Percentiles rank a stretch among this genome's conserved stretches.
Conservation (phyloP, 2,797 vertebrate genomes). For the Anomalospiza imberbis region DNA sequence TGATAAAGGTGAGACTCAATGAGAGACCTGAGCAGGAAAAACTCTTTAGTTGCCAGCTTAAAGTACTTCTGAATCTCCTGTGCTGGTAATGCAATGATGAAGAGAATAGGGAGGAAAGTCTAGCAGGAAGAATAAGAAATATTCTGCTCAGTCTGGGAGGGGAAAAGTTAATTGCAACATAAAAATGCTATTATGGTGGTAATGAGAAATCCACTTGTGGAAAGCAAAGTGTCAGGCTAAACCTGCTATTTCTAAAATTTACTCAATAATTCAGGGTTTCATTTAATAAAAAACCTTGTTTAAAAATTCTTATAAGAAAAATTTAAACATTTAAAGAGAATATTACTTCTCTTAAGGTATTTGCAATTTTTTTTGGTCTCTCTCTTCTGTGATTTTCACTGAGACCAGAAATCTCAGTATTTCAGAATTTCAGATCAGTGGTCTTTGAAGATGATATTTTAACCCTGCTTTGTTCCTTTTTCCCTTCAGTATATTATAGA, state of each 20-base stretch:
- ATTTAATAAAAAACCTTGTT: neutral
- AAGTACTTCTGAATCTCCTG: neutral
- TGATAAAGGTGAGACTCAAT: conserved; percentile 28
- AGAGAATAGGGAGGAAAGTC: neutral
- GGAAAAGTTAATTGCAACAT: neutral
- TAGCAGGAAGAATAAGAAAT: neutral
- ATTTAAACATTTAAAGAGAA: neutral
- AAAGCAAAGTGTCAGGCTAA: neutral
- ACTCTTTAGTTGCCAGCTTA: neutral
- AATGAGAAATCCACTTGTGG: neutral
- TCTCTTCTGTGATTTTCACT: neutral
- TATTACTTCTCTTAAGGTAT: neutral
- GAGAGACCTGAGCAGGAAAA: neutral
- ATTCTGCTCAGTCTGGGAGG: neutral
- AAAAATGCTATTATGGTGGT: neutral
- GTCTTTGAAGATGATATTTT: conserved; percentile 3
- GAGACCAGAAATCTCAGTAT: neutral
- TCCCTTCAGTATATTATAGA: neutral
- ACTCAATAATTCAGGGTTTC: neutral
- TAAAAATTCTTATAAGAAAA: neutral
- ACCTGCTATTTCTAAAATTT: neutral
- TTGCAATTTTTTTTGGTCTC: neutral
- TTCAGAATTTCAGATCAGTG: neutral
- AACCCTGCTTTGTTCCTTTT: neutral
- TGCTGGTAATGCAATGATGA: neutral